phyloP scores from a whole-genome alignment of 2,888 invertebrate species.

The Ornithoptera priamus region DNA sequence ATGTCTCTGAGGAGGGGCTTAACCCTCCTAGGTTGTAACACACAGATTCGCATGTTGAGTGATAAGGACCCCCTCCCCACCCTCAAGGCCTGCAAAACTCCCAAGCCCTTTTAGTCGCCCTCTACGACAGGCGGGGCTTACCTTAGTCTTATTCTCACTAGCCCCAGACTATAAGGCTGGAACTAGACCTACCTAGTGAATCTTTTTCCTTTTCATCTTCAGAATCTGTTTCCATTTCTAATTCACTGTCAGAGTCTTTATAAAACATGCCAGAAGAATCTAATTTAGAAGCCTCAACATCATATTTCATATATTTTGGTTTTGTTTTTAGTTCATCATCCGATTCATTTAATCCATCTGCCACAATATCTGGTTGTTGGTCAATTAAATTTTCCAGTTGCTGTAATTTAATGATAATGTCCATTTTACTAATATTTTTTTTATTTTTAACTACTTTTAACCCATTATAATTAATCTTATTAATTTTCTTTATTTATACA shows the following conservation, averaged over 20 bases:
- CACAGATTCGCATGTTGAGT: too few relatives aligned
- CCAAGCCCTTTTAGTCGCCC: too few relatives aligned
- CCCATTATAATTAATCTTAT: too few relatives aligned
- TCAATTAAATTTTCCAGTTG: slow-evolving; percentile 79
- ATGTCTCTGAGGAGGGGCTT: too few relatives aligned
- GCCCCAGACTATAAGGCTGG: neutral
- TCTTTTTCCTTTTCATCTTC: slow-evolving; percentile 79
- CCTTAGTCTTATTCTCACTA: too few relatives aligned
- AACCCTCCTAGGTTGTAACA: too few relatives aligned
- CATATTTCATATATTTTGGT: slow-evolving; percentile 81
- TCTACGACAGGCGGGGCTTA: too few relatives aligned
- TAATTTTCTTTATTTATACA: too few relatives aligned
- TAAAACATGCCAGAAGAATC: slow-evolving; percentile 86
- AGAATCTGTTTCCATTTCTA: slow-evolving; percentile 80
- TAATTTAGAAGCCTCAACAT: slow-evolving; percentile 83
- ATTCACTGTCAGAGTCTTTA: slow-evolving; percentile 82
- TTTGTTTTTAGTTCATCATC: slow-evolving; percentile 77
- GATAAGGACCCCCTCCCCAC: too few relatives aligned
- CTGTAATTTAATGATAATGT: slow-evolving; percentile 40
- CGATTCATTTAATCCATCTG: slow-evolving; percentile 83
- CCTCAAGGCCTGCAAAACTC: too few relatives aligned
- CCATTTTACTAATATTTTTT: too few relatives aligned
- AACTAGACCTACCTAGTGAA: slow-evolving; percentile 68
- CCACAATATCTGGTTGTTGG: slow-evolving; percentile 83
- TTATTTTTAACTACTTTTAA: too few relatives aligned